Conservation (phyloP, 2,113 vertebrate species). For the Paradoxurus hermaphroditus region DNA sequence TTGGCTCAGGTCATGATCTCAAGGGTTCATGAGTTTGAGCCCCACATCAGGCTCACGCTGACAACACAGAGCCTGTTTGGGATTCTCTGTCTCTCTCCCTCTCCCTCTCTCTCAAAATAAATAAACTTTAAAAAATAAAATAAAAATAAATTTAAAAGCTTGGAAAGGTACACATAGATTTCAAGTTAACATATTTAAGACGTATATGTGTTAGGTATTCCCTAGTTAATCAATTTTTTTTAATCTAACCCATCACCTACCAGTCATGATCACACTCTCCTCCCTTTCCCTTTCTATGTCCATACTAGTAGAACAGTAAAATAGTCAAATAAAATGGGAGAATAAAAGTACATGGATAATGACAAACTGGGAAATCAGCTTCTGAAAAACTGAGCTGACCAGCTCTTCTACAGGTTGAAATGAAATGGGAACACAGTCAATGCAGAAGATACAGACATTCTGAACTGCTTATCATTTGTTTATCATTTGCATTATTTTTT, state of each 20-base stretch:
- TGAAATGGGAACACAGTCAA: neutral
- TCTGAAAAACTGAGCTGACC: neutral
- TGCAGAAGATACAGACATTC: neutral
- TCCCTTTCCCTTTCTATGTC: neutral
- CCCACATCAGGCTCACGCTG: no score
- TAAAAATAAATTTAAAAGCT: neutral
- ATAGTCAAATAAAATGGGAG: neutral
- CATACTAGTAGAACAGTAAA: constrained; percentile 16
- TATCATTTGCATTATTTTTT: neutral
- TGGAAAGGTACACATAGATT: neutral
- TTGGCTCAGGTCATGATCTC: no score
- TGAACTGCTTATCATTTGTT: neutral
- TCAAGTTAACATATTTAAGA: constrained; percentile 7
- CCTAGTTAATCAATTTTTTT: constrained; percentile 3
- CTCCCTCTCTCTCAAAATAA: no score
- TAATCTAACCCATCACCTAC: neutral
- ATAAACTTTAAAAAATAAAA: no score
- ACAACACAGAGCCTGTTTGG: no score
- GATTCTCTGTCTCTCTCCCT: no score
- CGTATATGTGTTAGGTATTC: neutral
- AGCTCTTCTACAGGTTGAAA: neutral
- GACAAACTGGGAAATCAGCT: neutral
- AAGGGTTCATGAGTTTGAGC: no score
- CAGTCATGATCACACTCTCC: neutral
- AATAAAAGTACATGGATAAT: neutral